Evolutionary conservation across 2,113 vertebrate species (phyloP), one percentile per base, ranked within the genome.

Genomic region (Tachysurus vachellii): DNA sequence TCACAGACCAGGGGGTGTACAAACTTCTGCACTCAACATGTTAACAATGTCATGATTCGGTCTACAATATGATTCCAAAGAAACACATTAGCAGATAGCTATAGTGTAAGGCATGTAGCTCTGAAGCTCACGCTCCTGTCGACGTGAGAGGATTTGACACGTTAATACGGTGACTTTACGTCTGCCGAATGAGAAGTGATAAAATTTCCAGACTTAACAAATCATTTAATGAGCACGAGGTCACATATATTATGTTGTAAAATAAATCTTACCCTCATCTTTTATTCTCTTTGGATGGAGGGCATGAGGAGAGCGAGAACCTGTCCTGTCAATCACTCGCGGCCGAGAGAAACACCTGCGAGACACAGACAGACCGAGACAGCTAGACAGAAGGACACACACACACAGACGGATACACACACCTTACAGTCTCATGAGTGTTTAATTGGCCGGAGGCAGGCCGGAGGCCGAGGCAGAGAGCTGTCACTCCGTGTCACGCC

Each of bases 391-490:
- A 82, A 70, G 14, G 77, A 70, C 42, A 64, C 71, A 47, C 90
- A 90, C 85, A 89, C 85, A 84, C 82, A 66, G 66, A 47, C 59
- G 77, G 71, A 83, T 68, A 83, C 83, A 83, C 70, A 77, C 73
- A 70, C 71, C 59, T 76, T 68, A 87, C 42, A 44, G 82, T 89
- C 81, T 84, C 70, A 56, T 81, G 47, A n/a, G 80, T 86, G 83
- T 86, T 87, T 87, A 87, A 87, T 89, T 87, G 88, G 85, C 85
- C 79, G 66, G 88, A 86, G 88, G 86, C 68, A 85, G 85, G 82
- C 82, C 77, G 62, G 57, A 82, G 85, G 88, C 75, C 76, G 44
- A 73, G 76, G 82, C 57, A 85, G 71, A 76, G 87, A 75, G 81
- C 82, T 89, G 88, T 89, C 88, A 86, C 31, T 83, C 80, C 17